A percentile compares a stretch with the other conserved stretches of the same genome.
These are phyloP conservation scores for Lagocephalus sceleratus DNA, from an alignment of 2,797 vertebrate species.

Conservation along the genomic window DNA sequence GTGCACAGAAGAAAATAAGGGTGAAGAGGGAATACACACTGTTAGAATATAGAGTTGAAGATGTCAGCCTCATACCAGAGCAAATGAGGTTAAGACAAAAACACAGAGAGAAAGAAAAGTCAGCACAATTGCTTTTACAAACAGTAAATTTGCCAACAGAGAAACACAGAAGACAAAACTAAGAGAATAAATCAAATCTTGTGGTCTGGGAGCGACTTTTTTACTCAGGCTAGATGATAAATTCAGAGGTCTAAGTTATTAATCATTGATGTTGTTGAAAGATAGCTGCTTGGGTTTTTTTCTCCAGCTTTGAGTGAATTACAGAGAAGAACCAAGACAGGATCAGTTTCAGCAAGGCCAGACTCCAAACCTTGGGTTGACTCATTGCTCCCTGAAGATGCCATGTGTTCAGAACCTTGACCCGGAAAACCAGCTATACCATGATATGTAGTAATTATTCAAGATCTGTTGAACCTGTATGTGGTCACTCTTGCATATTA, in stretches of 20 bases:
- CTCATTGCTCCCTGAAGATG: no score
- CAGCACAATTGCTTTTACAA: not conserved
- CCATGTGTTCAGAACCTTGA: no score
- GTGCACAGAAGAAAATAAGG: no score
- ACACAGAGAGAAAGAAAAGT: not conserved
- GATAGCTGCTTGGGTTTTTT: conserved; percentile 19
- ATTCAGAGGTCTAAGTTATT: conserved; percentile 29
- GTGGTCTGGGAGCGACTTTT: conserved; percentile 18
- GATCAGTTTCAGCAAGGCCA: conserved; percentile 17
- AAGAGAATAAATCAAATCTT: conserved; percentile 21
- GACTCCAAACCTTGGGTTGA: not conserved
- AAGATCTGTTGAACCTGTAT: no score
- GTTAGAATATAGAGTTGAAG: not conserved
- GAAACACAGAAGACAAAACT: not conserved
- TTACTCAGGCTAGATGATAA: conserved; percentile 30
- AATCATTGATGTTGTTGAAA: conserved; percentile 37
- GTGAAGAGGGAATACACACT: not conserved
- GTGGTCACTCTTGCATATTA: no score
- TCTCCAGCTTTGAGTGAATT: not conserved
- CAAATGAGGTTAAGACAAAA: not conserved
- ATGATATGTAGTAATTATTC: no score
- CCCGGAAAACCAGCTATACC: no score
- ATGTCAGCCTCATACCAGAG: not conserved
- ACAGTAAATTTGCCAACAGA: not conserved
- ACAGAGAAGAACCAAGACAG: not conserved